Evolutionary conservation across 2,113 vertebrate species (phyloP).

Genomic region (Panurus biarmicus): DNA sequence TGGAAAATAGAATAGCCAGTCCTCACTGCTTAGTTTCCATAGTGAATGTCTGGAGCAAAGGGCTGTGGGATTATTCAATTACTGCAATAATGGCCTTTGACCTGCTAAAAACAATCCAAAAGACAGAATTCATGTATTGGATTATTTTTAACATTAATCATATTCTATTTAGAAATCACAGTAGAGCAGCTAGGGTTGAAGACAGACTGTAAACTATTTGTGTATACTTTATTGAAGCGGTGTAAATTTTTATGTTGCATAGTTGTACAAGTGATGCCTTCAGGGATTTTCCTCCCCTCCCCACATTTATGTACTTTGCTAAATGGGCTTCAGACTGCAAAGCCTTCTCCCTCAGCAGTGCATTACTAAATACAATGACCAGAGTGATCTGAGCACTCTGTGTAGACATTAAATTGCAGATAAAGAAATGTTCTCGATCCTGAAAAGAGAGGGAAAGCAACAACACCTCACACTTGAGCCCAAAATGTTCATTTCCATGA

Average conservation of each 20-base stretch:
- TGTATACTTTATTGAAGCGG: neutral
- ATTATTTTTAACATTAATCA: slow-evolving; percentile 47
- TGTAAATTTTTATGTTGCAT: neutral
- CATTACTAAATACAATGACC: neutral
- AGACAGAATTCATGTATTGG: slow-evolving; percentile 38
- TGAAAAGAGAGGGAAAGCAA: neutral
- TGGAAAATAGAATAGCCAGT: slow-evolving; percentile 42
- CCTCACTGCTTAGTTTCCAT: slow-evolving; percentile 42
- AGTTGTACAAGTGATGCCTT: neutral
- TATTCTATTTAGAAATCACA: slow-evolving; percentile 33
- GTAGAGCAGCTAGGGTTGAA: neutral
- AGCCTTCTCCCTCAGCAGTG: neutral
- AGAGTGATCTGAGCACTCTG: neutral
- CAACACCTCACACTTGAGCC: neutral
- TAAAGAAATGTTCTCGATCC: neutral
- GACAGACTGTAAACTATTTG: slow-evolving; percentile 5
- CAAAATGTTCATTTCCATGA: neutral
- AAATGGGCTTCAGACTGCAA: neutral
- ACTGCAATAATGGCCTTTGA: slow-evolving; percentile 52
- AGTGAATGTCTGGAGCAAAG: slow-evolving; percentile 61
- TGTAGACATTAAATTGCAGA: neutral
- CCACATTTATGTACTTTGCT: neutral
- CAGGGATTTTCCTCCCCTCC: neutral
- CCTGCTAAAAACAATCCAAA: slow-evolving; percentile 39
- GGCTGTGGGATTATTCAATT: slow-evolving; percentile 60